These are phyloP conservation scores for Pseudolaguvia tuberculata DNA, from an alignment of 2,113 vertebrate species.

Conservation along the genomic window DNA sequence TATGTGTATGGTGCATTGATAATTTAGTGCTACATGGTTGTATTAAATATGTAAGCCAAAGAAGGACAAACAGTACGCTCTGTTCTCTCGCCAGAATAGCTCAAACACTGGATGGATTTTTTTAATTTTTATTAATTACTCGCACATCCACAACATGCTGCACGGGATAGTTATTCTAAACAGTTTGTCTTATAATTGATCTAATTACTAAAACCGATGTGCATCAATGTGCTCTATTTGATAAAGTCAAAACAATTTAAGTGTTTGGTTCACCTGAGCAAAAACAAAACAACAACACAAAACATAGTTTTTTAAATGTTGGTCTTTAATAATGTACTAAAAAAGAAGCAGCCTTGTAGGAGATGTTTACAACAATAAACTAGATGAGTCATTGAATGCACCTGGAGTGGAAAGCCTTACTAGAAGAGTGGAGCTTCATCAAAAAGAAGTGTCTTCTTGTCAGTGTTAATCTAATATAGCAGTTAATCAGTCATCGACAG, in stretches of 20 bases:
- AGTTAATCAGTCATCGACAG: neutral
- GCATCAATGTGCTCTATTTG: constrained; percentile 10
- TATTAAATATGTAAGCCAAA: constrained; percentile 8
- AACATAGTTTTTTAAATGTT: too few species aligned
- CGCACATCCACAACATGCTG: neutral
- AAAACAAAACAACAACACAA: too few species aligned
- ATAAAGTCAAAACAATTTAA: neutral
- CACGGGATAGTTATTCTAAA: neutral
- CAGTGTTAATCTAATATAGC: neutral
- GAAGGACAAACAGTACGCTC: neutral
- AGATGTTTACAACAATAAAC: too few species aligned
- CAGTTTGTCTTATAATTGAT: neutral
- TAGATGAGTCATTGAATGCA: neutral
- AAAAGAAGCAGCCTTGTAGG: too few species aligned
- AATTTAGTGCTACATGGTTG: constrained; percentile 11
- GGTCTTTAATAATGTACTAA: too few species aligned
- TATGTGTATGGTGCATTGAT: neutral
- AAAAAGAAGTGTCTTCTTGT: neutral
- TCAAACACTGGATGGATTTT: neutral
- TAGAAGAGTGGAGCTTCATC: too few species aligned
- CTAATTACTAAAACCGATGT: neutral
- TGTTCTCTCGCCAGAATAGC: neutral
- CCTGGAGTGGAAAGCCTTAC: neutral
- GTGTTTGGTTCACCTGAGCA: too few species aligned
- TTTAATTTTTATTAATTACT: constrained; percentile 2